Evolutionary conservation across 2,113 vertebrate species (phyloP).

Genomic region (Callionymus lyra): DNA sequence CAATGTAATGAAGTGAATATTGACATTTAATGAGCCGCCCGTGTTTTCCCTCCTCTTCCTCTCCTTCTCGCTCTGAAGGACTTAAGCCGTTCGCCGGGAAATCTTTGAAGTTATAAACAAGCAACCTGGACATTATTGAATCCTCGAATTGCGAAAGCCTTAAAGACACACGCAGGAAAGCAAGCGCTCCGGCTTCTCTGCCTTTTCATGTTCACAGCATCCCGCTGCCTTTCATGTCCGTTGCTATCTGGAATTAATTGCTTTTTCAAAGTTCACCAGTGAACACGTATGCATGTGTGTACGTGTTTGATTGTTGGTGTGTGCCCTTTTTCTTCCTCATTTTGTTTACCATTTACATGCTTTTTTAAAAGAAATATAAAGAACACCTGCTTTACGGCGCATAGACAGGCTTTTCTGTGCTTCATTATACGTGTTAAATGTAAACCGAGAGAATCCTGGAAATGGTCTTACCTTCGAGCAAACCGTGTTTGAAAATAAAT

Average conservation of each 20-base stretch:
- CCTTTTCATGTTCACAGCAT: constrained; percentile 62
- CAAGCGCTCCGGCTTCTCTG: constrained; percentile 39
- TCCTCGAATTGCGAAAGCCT: constrained; percentile 50
- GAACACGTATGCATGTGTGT: constrained; percentile 19
- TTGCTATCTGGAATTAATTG: constrained; percentile 66
- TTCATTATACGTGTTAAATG: constrained; percentile 6
- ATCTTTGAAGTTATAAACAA: constrained; percentile 63
- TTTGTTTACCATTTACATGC: constrained; percentile 39
- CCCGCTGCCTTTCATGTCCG: constrained; percentile 56
- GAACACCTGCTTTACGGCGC: constrained; percentile 12
- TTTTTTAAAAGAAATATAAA: not conserved
- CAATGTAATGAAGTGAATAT: constrained; percentile 28
- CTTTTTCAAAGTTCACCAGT: constrained; percentile 51
- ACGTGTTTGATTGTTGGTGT: constrained; percentile 24
- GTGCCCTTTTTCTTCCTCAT: constrained; percentile 5
- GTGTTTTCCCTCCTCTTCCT: constrained; percentile 29
- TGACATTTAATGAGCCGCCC: constrained; percentile 52
- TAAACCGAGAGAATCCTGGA: too few relatives aligned
- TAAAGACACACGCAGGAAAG: constrained; percentile 51
- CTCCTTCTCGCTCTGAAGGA: constrained; percentile 20
- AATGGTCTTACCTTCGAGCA: too few relatives aligned
- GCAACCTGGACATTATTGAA: constrained; percentile 61
- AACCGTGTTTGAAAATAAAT: too few relatives aligned
- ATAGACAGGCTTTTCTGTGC: not conserved
- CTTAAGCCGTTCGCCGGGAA: constrained; percentile 50